These are phyloP conservation scores for Euproctis similis DNA, from an alignment of 2,888 invertebrate genomes.

Conservation along the genomic window DNA sequence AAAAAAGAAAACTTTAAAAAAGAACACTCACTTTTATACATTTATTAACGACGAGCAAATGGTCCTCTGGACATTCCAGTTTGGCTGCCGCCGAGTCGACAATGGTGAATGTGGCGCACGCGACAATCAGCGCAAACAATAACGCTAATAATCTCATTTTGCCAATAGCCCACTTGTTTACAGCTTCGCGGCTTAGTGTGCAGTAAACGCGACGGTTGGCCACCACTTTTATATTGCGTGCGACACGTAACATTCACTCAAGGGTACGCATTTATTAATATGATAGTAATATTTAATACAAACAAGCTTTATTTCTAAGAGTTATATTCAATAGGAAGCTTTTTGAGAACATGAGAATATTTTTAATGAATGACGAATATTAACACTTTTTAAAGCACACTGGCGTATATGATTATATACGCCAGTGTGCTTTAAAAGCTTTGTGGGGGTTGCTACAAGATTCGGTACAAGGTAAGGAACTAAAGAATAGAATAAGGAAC, in stretches of 20 bases:
- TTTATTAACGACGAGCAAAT: slow-evolving; percentile 6
- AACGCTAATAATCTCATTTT: slow-evolving; percentile 4
- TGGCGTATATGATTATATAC: no score
- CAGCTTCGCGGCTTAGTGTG: not conserved
- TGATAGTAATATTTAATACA: no score
- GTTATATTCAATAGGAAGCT: no score
- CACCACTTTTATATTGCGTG: slow-evolving; percentile 6
- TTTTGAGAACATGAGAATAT: no score
- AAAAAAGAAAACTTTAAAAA: no score
- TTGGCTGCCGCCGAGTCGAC: slow-evolving; percentile 4
- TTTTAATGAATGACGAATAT: no score
- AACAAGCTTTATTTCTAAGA: no score
- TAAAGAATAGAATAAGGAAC: no score
- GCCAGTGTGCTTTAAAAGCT: no score
- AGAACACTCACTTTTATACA: slow-evolving; percentile 7
- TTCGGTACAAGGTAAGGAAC: no score
- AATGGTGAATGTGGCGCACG: slow-evolving; percentile 1
- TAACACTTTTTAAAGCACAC: no score
- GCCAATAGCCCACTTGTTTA: slow-evolving; percentile 1
- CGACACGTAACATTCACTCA: slow-evolving; percentile 9
- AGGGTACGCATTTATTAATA: slow-evolving; percentile 6
- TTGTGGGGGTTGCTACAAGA: no score
- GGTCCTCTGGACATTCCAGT: slow-evolving; percentile 4
- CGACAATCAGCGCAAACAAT: slow-evolving; percentile 4
- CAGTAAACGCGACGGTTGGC: slow-evolving; percentile 1